Evolutionary conservation across 2,113 vertebrate genomes (phyloP), one percentile per base, ranked within the genome.

Genomic region (Clarias batrachus): DNA sequence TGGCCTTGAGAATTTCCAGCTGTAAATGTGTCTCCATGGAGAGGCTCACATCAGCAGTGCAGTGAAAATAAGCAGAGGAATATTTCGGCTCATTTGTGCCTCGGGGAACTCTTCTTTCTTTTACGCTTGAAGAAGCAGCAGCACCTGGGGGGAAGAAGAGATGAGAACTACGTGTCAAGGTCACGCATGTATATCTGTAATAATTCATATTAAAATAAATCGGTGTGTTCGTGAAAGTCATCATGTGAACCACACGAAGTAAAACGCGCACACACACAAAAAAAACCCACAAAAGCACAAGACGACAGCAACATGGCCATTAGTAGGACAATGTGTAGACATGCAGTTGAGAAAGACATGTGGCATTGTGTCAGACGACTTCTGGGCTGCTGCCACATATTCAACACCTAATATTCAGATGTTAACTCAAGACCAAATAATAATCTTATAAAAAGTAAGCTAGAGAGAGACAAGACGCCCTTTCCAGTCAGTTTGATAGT

Each of bases 91-190:
- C 96, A 99, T 97, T 99, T 99, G 94, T 99, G 97, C 88, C 98
- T 95, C 83, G 97, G 96, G 59, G 96, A 95, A 82, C 97, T 97
- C 96, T 99, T 99, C 97, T 97, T 99, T 94, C 97, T 95, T 97
- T 99, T 99, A 93, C 97, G 96, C 94, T 97, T 99, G 94, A 99
- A 99, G 95, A 99, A 99, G 92, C 98, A 99, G 96, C 98, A 99
- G 97, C 98, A 99, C 98, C 98, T 99, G 94, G 52, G 73, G 89
- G 10, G n/a, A 9, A 23, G 30, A 27, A 3, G 91, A 92, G 92
- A 86, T 27, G 14, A n/a, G 25, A 57, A 59, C 56, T 14, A 14
- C 21, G 23, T 54, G 80, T 82, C 2, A 37, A 54, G 30, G 80
- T 76, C 68, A 81, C 7, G 5, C 66, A n/a, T 7, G 2, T 17